Conservation (phyloP, 2,113 vertebrate genomes). For the Tyto alba region DNA sequence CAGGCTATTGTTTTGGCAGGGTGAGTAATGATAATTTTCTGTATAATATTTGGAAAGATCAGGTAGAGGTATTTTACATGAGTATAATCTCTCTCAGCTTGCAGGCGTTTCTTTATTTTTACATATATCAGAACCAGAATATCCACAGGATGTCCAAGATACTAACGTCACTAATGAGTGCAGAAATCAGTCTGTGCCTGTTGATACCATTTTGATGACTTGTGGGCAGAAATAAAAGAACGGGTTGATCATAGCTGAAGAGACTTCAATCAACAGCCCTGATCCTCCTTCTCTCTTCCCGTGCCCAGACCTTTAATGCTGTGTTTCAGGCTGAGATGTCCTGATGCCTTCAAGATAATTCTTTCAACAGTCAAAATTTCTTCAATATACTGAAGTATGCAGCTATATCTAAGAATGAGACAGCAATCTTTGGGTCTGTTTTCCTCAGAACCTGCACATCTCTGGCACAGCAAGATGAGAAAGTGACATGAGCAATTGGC, state of each 20-base stretch:
- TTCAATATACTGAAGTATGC: neutral
- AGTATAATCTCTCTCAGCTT: neutral
- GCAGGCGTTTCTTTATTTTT: neutral
- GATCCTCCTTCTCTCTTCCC: neutral
- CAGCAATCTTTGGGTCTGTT: neutral
- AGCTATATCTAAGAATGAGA: neutral
- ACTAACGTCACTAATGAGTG: neutral
- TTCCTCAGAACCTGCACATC: neutral
- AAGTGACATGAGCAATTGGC: neutral
- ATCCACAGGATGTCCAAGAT: neutral
- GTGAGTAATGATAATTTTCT: slow-evolving; percentile 16
- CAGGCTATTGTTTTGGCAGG: slow-evolving; percentile 16
- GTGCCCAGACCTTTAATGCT: slow-evolving; percentile 35
- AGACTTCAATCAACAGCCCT: neutral
- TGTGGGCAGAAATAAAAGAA: neutral
- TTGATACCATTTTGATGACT: neutral
- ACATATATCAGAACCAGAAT: neutral
- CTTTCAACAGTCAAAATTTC: neutral
- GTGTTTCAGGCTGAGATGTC: slow-evolving; percentile 48
- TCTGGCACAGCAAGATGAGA: neutral
- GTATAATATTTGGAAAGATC: slow-evolving; percentile 4
- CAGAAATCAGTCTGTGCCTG: neutral
- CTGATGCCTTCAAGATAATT: neutral
- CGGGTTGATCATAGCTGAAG: neutral
- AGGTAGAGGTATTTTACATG: neutral